Base-by-base conservation (phyloP, 2,113 vertebrate species). In the Seriola rivoliana region DNA sequence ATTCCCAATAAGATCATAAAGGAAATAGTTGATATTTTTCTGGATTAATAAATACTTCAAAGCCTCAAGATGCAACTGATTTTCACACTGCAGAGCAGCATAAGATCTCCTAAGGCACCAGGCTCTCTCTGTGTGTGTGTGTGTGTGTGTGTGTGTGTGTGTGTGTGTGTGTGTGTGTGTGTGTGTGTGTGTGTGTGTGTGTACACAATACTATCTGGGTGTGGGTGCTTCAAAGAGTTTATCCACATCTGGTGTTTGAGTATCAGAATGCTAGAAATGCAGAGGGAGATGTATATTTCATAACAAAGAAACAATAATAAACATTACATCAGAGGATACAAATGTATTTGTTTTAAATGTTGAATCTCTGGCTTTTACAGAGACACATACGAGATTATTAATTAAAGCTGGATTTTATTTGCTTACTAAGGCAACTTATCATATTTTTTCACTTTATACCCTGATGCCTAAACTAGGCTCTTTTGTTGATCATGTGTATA, bases 11-110 rank as follows among this genome's bases (percentile, higher is more conserved):
- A 75, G 78, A 88, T 19, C 40, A 71, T 44, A 84, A 42, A 83
- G 72, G 68, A 85, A 87, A 71, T 81, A 58, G 52, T 83, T 74
- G 66, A 86, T 89, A 74, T 85, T 89, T 89, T 82, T 84, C 58
- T 78, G 74, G 86, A 85, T 87, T 89, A 87, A 87, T 88, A 91
- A 87, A 91, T 91, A 75, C 79, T 88, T 91, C 78, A 90, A 76
- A 91, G 74, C 21, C 60, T 60, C 42, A 64, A 78, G 63, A 85
- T 67, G 63, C 76, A 84, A 73, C 44, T 13, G 62, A 82, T 87
- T 82, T 82, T 75, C 71, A 86, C 72, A 77, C 63, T 70, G 81
- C 80, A 86, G 72, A 68, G 78, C 8, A 76, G 75, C 64, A 68
- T 29, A 55, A 78, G 76, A 77, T 77, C 48, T 82, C 63, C 71